phyloP scores from a whole-genome alignment of 37 sponge, comb jelly and placozoan genomes.

The Haliclona indistincta region DNA sequence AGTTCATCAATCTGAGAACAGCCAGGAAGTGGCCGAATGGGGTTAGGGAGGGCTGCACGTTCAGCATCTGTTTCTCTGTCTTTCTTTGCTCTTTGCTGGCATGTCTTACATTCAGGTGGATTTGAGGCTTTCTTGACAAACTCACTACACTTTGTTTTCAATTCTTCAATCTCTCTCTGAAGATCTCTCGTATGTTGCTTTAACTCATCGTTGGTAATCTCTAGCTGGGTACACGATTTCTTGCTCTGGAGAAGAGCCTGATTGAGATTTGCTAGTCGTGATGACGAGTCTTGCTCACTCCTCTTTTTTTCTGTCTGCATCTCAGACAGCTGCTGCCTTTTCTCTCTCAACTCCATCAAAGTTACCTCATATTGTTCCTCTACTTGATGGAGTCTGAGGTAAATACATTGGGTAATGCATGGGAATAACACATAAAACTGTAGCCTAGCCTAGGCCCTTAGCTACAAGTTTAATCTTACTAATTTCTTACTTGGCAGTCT shows the following conservation, averaged over 20 bases:
- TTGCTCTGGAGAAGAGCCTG: constrained; percentile 48
- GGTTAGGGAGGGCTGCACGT: constrained; percentile 1
- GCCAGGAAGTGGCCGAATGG: constrained; percentile 30
- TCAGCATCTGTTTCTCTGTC: background rate
- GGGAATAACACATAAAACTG: too few species aligned
- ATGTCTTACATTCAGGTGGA: constrained; percentile 26
- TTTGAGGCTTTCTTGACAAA: background rate
- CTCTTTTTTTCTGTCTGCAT: constrained; percentile 12
- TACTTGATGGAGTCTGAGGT: constrained; percentile 42
- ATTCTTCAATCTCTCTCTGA: constrained; percentile 18
- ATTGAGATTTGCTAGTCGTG: constrained; percentile 48
- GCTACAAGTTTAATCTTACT: too few species aligned
- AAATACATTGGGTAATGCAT: too few species aligned
- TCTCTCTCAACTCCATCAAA: constrained; percentile 11
- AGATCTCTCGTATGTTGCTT: constrained; percentile 28
- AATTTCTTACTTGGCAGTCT: too few species aligned
- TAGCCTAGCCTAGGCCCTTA: too few species aligned
- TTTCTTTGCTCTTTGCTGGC: background rate
- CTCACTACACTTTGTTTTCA: constrained; percentile 10
- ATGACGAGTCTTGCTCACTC: constrained; percentile 17
- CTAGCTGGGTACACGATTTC: constrained; percentile 32
- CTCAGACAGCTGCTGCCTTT: constrained; percentile 13
- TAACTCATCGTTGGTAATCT: background rate
- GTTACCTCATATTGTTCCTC: constrained; percentile 37
- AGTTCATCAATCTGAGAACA: constrained; percentile 27